These are phyloP conservation scores for Leptosomus discolor DNA, from an alignment of 2,113 vertebrate species.

Conservation along the genomic window DNA sequence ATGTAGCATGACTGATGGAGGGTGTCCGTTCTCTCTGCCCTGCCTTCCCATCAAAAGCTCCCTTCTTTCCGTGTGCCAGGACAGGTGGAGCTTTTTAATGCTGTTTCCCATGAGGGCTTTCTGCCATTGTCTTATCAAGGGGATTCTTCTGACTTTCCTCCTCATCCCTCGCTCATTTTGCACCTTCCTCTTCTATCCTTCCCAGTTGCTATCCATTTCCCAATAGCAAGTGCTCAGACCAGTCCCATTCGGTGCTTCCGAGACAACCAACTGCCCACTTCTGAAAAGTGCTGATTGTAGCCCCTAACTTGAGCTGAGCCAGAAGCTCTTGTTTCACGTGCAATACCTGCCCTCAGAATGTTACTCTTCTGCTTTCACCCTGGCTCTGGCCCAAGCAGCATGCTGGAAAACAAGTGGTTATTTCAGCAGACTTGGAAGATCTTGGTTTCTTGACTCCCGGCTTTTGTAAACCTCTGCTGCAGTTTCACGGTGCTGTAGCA, in stretches of 20 bases:
- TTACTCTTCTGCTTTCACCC: background rate
- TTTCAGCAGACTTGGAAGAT: background rate
- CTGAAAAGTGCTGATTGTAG: background rate
- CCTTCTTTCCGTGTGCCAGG: background rate
- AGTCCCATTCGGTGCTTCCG: background rate
- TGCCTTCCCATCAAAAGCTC: background rate
- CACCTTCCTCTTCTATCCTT: background rate
- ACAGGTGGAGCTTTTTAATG: background rate
- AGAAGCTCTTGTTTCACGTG: background rate
- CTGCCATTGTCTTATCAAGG: background rate
- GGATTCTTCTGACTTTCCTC: background rate
- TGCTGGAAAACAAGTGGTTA: background rate
- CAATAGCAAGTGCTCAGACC: background rate
- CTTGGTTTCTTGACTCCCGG: background rate
- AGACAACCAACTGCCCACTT: background rate
- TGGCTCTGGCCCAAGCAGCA: background rate
- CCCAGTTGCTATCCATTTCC: background rate
- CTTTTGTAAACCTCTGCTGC: background rate
- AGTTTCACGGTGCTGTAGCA: background rate
- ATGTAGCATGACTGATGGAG: rapidly evolving
- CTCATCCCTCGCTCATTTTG: rapidly evolving
- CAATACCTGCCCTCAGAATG: background rate
- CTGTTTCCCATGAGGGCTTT: background rate
- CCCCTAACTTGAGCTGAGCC: too few species aligned
- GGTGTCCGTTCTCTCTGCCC: background rate